A percentile compares a stretch with the other conserved stretches of the same genome.
These are phyloP conservation scores for Meloidogyne hapla DNA, from an alignment of 1,140 invertebrate genomes.

Conservation along the genomic window DNA sequence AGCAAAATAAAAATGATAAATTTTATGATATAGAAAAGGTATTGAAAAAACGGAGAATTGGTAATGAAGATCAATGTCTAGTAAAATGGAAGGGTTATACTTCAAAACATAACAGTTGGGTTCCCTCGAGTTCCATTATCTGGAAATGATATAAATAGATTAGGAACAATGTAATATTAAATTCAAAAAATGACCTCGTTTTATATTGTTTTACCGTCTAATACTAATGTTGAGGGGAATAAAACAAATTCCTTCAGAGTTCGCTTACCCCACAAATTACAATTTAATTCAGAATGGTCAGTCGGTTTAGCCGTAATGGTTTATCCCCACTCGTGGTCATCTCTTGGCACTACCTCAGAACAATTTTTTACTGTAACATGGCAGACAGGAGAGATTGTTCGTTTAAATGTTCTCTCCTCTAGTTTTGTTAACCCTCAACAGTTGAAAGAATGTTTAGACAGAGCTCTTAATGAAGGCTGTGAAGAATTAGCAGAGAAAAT, in stretches of 20 bases:
- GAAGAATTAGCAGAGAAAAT: too few relatives aligned
- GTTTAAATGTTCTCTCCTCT: neutral
- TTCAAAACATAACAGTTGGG: too few relatives aligned
- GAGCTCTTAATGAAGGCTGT: neutral
- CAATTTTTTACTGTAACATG: neutral
- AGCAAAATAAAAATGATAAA: too few relatives aligned
- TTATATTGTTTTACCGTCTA: neutral
- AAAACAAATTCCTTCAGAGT: constrained; percentile 14
- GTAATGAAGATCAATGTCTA: too few relatives aligned
- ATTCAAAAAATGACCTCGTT: neutral
- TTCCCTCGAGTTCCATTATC: too few relatives aligned
- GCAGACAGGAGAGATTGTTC: neutral
- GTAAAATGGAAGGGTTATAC: too few relatives aligned
- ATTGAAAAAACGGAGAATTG: too few relatives aligned
- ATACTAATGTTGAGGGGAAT: neutral
- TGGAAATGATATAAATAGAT: too few relatives aligned
- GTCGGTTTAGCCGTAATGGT: constrained; percentile 15
- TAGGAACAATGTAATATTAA: too few relatives aligned
- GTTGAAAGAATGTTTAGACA: neutral
- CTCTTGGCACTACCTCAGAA: neutral
- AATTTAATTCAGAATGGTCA: constrained; percentile 16
- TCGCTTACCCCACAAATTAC: constrained; percentile 12
- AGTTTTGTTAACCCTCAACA: neutral
- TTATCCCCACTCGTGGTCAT: constrained; percentile 18
- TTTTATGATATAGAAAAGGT: too few relatives aligned